phyloP scores from a whole-genome alignment of 2,888 invertebrate genomes.

The Cheiracanthium punctorium region DNA sequence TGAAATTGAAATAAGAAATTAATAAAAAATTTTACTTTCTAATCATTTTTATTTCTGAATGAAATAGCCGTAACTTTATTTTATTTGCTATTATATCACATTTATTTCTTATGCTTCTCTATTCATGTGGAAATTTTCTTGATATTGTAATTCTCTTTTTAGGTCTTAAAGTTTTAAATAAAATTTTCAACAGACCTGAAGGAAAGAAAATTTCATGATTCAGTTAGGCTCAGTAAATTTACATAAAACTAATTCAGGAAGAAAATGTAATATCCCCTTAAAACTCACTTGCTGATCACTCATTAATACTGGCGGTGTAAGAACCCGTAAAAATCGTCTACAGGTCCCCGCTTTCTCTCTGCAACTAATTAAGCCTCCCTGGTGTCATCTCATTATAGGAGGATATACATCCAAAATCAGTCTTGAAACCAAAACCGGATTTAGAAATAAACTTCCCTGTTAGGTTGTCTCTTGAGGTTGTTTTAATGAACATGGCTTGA shows the following conservation, averaged over 20 bases:
- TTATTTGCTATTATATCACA: no score
- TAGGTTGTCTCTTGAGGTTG: slow-evolving; percentile 24
- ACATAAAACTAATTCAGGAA: background rate
- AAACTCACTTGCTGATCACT: background rate
- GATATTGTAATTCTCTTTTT: no score
- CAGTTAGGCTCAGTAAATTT: background rate
- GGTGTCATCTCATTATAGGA: slow-evolving; percentile 25
- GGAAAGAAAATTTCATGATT: no score
- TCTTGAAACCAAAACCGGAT: slow-evolving; percentile 12
- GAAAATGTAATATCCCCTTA: background rate
- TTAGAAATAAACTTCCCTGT: slow-evolving; percentile 29
- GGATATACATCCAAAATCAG: slow-evolving; percentile 8
- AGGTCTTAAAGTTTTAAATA: no score
- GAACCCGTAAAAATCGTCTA: background rate
- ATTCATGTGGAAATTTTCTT: no score
- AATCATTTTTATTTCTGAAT: no score
- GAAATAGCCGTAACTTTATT: no score
- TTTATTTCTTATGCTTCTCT: no score
- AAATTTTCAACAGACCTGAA: no score
- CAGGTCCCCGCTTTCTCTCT: background rate
- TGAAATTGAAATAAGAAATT: no score
- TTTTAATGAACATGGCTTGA: slow-evolving; percentile 27
- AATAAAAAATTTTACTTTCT: no score
- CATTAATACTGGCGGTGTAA: slow-evolving; percentile 21
- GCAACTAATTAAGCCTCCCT: slow-evolving; percentile 22